These are phyloP conservation scores for Epinotia ramella DNA, from an alignment of 2,888 invertebrate genomes.

Conservation along the genomic window DNA sequence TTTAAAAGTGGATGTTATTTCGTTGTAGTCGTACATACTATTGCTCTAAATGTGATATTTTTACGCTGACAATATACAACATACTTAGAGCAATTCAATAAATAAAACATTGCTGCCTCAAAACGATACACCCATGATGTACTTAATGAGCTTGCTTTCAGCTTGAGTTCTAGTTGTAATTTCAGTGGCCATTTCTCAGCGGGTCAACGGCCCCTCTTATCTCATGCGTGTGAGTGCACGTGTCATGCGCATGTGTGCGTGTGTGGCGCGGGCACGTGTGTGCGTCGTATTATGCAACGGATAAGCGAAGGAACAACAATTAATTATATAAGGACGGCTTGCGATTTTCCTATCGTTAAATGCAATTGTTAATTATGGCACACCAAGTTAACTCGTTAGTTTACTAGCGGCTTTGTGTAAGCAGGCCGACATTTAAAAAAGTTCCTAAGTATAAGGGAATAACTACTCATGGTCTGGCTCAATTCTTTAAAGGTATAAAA, in stretches of 20 bases:
- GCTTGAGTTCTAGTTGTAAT: conserved; percentile 64
- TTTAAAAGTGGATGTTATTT: no score
- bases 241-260: conserved; percentile 60
- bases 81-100: neutral
- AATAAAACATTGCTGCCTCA: neutral
- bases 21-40: no score
- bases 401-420: neutral
- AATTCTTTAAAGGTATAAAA: no score
- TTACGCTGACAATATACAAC: neutral
- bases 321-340: neutral
- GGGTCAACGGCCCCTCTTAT: conserved; percentile 79
- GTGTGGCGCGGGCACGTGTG: conserved; percentile 57
- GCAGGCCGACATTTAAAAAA: no score
- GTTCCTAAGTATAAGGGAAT: no score
- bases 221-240: conserved; percentile 57
- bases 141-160: conserved; percentile 40
- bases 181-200: conserved; percentile 78
- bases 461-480: no score
- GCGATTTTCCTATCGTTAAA: conserved; percentile 2
- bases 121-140: neutral
- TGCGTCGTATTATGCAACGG: conserved; percentile 61
- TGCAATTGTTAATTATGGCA: neutral
- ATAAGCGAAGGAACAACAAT: conserved; percentile 53
- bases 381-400: neutral
- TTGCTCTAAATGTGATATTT: no score